Conservation (phyloP, 2,797 vertebrate genomes). For the Fratercula arctica region DNA sequence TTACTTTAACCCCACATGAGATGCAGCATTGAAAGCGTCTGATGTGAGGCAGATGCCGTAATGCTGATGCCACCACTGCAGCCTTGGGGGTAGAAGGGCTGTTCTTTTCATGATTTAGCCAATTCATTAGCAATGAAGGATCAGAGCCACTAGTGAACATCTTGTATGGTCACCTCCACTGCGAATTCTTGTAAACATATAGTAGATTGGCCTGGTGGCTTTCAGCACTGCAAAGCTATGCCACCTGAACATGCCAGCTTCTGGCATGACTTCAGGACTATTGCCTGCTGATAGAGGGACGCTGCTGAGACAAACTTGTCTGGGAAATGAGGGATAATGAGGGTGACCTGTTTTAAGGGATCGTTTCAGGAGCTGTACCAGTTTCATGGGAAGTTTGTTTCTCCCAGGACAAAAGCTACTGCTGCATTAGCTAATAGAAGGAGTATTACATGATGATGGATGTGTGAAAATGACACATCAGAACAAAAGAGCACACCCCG, state of each 20-base stretch:
- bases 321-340: background rate
- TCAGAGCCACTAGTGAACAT: background rate
- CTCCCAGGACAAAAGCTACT: constrained; percentile 10
- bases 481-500: background rate
- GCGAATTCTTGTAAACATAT: background rate
- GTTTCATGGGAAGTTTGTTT: constrained; percentile 23
- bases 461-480: constrained; percentile 24
- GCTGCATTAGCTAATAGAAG: constrained; percentile 16
- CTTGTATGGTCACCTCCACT: background rate
- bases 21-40: background rate
- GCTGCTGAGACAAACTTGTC: background rate
- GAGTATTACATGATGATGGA: constrained; percentile 9
- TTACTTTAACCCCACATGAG: background rate
- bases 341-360: background rate
- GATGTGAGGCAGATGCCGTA: background rate
- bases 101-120: background rate
- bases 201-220: background rate
- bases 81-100: background rate
- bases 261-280: background rate
- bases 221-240: background rate
- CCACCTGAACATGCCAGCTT: background rate
- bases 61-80: background rate
- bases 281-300: background rate
- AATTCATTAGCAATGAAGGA: background rate
- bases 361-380: background rate